Conservation (phyloP, 1,140 invertebrate species). For the Atta texana region DNA sequence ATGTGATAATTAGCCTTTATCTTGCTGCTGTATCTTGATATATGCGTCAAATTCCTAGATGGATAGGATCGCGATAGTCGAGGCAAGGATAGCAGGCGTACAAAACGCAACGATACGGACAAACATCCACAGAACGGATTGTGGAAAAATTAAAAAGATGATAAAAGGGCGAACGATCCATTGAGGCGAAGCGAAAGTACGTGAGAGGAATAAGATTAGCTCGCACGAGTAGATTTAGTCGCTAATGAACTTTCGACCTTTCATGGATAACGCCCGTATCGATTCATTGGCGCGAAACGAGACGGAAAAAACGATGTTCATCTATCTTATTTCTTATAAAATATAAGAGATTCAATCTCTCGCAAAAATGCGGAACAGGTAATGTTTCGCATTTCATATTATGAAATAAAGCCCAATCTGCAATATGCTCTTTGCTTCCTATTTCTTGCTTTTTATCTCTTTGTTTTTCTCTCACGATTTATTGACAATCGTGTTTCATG, state of each 20-base stretch:
- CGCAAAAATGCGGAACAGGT: neutral
- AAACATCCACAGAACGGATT: constrained; percentile 26
- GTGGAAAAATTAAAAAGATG: constrained; percentile 10
- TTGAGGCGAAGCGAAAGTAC: neutral
- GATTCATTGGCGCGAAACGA: constrained; percentile 28
- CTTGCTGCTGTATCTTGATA: constrained; percentile 67
- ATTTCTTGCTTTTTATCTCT: too few species aligned
- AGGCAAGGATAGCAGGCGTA: constrained; percentile 17
- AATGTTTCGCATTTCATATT: neutral
- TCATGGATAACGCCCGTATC: constrained; percentile 19
- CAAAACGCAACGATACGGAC: constrained; percentile 24
- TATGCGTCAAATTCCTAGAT: constrained; percentile 62
- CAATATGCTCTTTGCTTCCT: too few species aligned
- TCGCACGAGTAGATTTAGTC: neutral
- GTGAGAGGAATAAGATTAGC: constrained; percentile 4
- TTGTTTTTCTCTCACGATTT: too few species aligned
- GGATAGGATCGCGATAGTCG: constrained; percentile 67
- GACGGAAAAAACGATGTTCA: neutral
- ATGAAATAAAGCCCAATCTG: too few species aligned
- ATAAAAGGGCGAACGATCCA: too few species aligned
- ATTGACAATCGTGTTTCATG: too few species aligned
- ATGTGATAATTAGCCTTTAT: constrained; percentile 63
- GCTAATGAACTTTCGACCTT: constrained; percentile 33
- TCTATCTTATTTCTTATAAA: neutral
- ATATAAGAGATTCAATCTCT: neutral